A percentile compares a stretch with the other conserved stretches of the same genome.
These are phyloP conservation scores for Stenodera caucasica DNA, from an alignment of 2,888 invertebrate species.

Conservation along the genomic window DNA sequence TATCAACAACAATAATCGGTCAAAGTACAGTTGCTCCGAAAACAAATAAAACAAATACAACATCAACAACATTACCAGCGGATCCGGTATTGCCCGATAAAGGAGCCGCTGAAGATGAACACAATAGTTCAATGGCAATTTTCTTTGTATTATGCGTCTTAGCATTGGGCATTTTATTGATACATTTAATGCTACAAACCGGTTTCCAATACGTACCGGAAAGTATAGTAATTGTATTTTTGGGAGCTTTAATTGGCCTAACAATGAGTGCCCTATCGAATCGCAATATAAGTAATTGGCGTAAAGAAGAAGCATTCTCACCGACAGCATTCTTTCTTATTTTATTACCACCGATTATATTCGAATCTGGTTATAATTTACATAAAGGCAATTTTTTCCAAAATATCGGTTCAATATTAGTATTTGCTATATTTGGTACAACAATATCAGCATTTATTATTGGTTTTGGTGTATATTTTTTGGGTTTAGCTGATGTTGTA, in stretches of 20 bases:
- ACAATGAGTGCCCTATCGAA: conserved; percentile 87
- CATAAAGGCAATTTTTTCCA: conserved; percentile 97
- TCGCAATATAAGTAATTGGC: conserved; percentile 90
- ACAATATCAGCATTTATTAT: conserved; percentile 96
- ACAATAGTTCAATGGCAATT: conserved; percentile 94
- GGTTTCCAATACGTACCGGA: conserved; percentile 97
- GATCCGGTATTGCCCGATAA: conserved; percentile 85
- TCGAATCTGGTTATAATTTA: conserved; percentile 98
- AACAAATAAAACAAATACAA: conserved; percentile 50
- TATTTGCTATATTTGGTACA: conserved; percentile 97
- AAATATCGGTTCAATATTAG: conserved; percentile 97
- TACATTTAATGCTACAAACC: conserved; percentile 93
- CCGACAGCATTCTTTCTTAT: conserved; percentile 98
- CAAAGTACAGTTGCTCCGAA: conserved; percentile 20
- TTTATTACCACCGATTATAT: conserved; percentile 96
- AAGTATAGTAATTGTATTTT: conserved; percentile 94
- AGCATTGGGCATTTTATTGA: conserved; percentile 89
- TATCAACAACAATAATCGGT: background rate
- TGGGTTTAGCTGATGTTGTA: conserved; percentile 89
- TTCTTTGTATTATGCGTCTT: conserved; percentile 97
- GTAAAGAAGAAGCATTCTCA: conserved; percentile 96
- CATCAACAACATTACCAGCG: conserved; percentile 62
- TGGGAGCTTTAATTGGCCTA: conserved; percentile 91
- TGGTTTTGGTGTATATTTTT: conserved; percentile 92
- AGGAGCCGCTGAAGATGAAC: conserved; percentile 93